Percentiles rank a stretch among this genome's conserved stretches.
Evolutionary conservation across 2,797 vertebrate species (phyloP).

Genomic region (Gorsachius magnificus): DNA sequence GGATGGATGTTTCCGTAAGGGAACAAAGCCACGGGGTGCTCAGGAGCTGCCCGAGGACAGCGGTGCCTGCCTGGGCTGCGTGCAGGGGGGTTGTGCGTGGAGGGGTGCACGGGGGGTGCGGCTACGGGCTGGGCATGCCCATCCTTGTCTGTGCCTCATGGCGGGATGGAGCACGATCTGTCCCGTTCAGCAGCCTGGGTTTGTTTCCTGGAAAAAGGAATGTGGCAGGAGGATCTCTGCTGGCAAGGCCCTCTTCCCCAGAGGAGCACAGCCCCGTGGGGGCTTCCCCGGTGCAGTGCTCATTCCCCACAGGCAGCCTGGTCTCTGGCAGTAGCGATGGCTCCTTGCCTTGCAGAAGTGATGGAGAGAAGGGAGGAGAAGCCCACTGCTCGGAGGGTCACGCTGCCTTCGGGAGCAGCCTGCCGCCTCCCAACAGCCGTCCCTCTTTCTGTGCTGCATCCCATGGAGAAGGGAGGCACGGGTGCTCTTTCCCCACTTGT

Average conservation of each 20-base stretch:
- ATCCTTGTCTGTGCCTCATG: background rate
- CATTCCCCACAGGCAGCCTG: background rate
- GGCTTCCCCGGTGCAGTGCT: fast-evolving
- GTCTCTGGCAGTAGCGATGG: background rate
- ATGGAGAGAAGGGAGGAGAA: background rate
- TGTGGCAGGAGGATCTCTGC: background rate
- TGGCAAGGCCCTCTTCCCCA: background rate
- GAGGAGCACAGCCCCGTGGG: background rate
- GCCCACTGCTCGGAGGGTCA: background rate
- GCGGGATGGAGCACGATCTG: background rate
- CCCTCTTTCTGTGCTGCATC: background rate
- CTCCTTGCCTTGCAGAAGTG: background rate
- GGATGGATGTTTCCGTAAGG: background rate
- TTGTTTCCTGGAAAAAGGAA: background rate
- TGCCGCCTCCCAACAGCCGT: fast-evolving
- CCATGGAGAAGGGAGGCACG: fast-evolving
- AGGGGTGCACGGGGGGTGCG: background rate
- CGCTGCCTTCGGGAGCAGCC: background rate
- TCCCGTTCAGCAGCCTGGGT: background rate
- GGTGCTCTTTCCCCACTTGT: background rate
- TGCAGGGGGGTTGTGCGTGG: background rate
- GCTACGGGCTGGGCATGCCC: background rate
- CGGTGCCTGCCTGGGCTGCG: fast-evolving
- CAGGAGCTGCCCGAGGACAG: background rate
- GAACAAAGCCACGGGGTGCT: background rate